phyloP scores from a whole-genome alignment of 2,888 invertebrate genomes.

The Meghimatium bilineatum region DNA sequence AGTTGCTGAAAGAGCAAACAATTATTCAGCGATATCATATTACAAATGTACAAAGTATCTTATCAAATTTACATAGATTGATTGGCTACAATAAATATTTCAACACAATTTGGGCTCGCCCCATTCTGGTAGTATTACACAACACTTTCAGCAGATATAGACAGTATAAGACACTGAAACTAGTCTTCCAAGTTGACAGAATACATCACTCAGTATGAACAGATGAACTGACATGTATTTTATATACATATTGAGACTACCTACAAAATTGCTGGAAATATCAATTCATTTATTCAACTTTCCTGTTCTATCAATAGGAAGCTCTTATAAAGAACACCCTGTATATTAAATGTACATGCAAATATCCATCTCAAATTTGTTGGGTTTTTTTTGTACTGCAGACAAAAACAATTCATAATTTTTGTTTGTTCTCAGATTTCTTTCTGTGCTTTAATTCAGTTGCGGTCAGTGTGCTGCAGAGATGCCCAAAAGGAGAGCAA shows the following conservation, averaged over 20 bases:
- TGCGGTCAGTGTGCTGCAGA: too few relatives aligned
- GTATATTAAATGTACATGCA: too few relatives aligned
- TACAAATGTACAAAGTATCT: not conserved
- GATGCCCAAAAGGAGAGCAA: too few relatives aligned
- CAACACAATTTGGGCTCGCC: not conserved
- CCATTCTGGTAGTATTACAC: not conserved
- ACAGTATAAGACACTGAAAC: not conserved
- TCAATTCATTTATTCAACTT: not conserved
- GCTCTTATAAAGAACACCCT: too few relatives aligned
- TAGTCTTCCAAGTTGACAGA: not conserved
- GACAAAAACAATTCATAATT: too few relatives aligned
- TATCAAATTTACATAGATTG: not conserved
- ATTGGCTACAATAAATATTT: not conserved
- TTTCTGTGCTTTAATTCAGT: too few relatives aligned
- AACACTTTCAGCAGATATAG: not conserved
- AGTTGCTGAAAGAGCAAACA: not conserved
- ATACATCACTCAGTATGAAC: not conserved
- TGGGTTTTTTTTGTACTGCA: too few relatives aligned
- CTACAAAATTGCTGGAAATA: not conserved
- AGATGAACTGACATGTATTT: not conserved
- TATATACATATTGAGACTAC: conserved; percentile 1
- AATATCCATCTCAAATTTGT: too few relatives aligned
- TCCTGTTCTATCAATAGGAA: not conserved
- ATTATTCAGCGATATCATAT: not conserved
- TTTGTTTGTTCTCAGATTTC: too few relatives aligned